Conservation (phyloP, 2,113 vertebrate species). For the Antennarius striatus region DNA sequence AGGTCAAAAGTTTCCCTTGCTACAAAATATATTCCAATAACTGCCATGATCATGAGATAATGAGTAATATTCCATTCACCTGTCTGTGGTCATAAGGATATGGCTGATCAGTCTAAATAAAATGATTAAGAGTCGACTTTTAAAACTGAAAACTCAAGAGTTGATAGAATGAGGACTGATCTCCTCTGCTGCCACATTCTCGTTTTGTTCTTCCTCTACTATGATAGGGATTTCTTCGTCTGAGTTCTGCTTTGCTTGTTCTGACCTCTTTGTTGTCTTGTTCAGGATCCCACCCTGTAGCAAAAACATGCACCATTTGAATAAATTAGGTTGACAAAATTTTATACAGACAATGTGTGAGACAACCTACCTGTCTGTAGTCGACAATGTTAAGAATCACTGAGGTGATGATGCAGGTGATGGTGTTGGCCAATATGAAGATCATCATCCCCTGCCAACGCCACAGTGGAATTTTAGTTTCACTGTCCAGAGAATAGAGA, state of each 20-base stretch:
- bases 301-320: background rate
- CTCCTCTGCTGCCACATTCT: slow-evolving; percentile 27
- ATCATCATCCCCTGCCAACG: slow-evolving; percentile 85
- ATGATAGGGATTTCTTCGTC: slow-evolving; percentile 72
- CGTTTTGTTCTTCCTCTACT: slow-evolving; percentile 7
- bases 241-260: slow-evolving; percentile 21
- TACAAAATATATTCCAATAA: too few species aligned
- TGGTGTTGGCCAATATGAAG: slow-evolving; percentile 85
- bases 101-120: too few species aligned
- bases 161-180: slow-evolving; percentile 59
- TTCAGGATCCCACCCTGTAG: slow-evolving; percentile 82
- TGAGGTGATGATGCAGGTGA: slow-evolving; percentile 77
- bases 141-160: slow-evolving; percentile 30
- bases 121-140: too few species aligned
- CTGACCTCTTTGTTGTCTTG: slow-evolving; percentile 77
- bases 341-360: too few species aligned
- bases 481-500: slow-evolving; percentile 54
- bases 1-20: too few species aligned
- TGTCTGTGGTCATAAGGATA: too few species aligned
- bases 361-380: slow-evolving; percentile 74
- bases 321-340: too few species aligned
- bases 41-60: too few species aligned
- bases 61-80: too few species aligned
- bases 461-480: slow-evolving; percentile 83
- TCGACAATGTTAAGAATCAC: slow-evolving; percentile 81